Conservation (phyloP, 2,797 vertebrate genomes). For the Diplodus sargus region DNA sequence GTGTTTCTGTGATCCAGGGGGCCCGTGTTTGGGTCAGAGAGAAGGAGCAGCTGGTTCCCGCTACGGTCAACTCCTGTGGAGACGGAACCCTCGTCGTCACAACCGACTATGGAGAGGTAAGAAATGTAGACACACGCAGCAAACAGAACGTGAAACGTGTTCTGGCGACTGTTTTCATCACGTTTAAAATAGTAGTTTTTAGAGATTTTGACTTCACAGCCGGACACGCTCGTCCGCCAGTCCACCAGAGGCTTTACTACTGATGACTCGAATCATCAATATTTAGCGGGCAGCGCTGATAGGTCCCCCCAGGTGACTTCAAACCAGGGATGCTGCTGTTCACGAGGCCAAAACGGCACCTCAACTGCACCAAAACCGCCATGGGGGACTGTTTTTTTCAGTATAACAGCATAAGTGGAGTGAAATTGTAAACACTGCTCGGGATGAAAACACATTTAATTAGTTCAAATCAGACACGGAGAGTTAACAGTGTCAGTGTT, state of each 20-base stretch:
- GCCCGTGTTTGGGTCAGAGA: conserved; percentile 90
- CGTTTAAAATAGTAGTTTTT: no score
- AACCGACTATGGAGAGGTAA: conserved; percentile 91
- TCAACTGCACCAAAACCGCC: not conserved
- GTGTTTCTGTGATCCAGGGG: conserved; percentile 85
- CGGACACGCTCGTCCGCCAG: no score
- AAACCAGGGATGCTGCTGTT: no score
- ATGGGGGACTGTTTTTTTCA: not conserved
- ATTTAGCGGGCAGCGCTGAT: no score
- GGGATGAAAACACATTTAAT: conserved; percentile 8
- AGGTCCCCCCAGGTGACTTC: no score
- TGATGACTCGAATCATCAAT: no score
- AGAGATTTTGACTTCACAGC: no score
- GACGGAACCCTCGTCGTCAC: conserved; percentile 88
- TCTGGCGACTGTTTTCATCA: no score
- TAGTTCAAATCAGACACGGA: not conserved
- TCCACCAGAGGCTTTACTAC: no score
- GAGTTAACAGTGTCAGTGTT: conserved; percentile 10
- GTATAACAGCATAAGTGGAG: not conserved
- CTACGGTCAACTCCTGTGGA: conserved; percentile 86
- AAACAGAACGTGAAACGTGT: not conserved
- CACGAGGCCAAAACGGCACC: no score
- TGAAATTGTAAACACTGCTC: conserved; percentile 1
- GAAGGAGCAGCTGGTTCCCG: conserved; percentile 90
- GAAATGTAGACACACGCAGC: conserved; percentile 38